Evolutionary conservation across 2,113 vertebrate species (phyloP).

Genomic region (cattle (Bos taurus)): DNA sequence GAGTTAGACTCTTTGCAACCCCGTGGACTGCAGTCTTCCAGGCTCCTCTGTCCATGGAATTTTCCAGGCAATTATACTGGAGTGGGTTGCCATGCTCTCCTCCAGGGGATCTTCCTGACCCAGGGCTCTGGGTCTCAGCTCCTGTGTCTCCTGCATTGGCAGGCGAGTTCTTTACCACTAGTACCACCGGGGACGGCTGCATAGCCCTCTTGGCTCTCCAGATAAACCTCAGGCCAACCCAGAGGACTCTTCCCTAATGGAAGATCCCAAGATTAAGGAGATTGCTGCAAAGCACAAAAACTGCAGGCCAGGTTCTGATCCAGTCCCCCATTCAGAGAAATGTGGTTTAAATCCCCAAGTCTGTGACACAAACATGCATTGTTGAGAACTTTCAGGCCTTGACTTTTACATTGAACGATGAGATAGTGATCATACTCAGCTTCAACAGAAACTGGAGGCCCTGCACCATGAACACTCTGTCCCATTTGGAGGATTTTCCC

Average conservation of each 20-base stretch:
- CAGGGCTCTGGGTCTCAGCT: not conserved
- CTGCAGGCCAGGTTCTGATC: not conserved
- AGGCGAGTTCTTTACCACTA: not conserved
- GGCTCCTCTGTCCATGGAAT: not conserved
- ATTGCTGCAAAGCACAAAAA: not conserved
- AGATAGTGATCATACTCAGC: not conserved
- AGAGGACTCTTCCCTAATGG: not conserved
- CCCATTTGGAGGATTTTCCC: not conserved
- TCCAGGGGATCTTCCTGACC: not conserved
- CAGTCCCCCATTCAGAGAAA: not conserved
- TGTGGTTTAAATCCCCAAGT: not conserved
- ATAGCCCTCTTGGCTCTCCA: not conserved
- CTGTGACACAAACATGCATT: not conserved
- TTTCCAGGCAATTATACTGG: not conserved
- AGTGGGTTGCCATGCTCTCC: not conserved
- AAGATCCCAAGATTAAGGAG: not conserved
- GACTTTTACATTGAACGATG: not conserved
- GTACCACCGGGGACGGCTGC: not conserved
- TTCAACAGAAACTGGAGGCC: not conserved
- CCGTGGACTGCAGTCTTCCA: not conserved
- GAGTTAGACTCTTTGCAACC: not conserved
- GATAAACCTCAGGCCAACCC: not conserved
- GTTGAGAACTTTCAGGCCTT: not conserved
- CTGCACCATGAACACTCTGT: not conserved
- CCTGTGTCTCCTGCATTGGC: not conserved